A percentile compares a stretch with the other conserved stretches of the same genome.
These are phyloP conservation scores for Troglohyphantes excavatus DNA, from an alignment of 2,888 invertebrate genomes.

Conservation along the genomic window DNA sequence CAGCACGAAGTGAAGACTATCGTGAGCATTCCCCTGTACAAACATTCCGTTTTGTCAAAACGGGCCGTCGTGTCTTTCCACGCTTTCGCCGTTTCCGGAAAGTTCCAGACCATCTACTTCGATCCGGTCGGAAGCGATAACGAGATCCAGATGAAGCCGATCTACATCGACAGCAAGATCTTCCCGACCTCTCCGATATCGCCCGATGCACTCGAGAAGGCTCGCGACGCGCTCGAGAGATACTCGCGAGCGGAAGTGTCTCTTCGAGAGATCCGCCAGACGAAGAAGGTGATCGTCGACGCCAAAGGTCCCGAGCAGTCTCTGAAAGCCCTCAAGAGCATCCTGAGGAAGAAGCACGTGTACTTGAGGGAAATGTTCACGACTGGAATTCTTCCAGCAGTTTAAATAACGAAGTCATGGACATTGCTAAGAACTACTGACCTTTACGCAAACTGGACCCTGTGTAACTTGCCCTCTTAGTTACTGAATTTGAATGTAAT, in stretches of 20 bases:
- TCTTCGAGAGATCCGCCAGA: conserved; percentile 49
- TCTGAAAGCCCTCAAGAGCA: conserved; percentile 40
- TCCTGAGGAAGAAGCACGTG: conserved; percentile 52
- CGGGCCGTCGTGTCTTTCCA: conserved; percentile 60
- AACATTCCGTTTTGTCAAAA: conserved; percentile 42
- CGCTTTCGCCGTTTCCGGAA: conserved; percentile 51
- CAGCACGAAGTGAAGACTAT: conserved; percentile 8
- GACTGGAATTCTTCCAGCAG: conserved; percentile 7
- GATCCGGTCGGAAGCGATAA: neutral
- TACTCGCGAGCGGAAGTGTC: conserved; percentile 22
- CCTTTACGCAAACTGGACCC: too few species aligned
- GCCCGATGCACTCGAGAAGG: neutral
- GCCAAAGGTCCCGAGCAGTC: conserved; percentile 46
- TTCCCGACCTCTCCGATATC: conserved; percentile 14
- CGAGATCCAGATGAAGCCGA: conserved; percentile 52
- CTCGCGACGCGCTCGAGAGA: conserved; percentile 1
- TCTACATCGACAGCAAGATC: conserved; percentile 42
- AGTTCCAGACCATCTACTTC: conserved; percentile 41
- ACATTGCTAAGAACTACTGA: too few species aligned
- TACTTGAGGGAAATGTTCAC: conserved; percentile 13
- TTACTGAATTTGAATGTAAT: too few species aligned
- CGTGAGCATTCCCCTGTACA: conserved; percentile 23
- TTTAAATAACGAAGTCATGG: too few species aligned
- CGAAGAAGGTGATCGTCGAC: conserved; percentile 38
- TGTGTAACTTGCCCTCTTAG: too few species aligned